These are phyloP conservation scores for Anoura caudifer DNA, from an alignment of 2,113 vertebrate genomes.

Conservation along the genomic window DNA sequence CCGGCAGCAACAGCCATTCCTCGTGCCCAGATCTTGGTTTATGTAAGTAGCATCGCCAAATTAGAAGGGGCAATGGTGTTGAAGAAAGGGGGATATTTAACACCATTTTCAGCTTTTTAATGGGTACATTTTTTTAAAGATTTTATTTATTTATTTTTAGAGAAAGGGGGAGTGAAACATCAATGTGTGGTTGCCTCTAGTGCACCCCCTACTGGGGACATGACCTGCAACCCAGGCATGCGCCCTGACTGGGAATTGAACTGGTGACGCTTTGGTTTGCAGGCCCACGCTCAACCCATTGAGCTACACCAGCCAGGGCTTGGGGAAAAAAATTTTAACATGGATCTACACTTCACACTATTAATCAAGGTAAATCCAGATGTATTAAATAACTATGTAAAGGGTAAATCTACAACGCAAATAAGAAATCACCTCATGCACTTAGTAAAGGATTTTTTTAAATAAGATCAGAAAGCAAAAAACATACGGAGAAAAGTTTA, in stretches of 20 bases:
- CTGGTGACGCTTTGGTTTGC: no score
- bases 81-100: not conserved
- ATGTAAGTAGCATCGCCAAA: not conserved
- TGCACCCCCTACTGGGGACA: no score
- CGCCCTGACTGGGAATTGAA: no score
- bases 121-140: no score
- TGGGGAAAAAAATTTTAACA: not conserved
- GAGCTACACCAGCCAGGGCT: no score
- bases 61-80: not conserved
- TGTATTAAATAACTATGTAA: not conserved
- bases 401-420: not conserved
- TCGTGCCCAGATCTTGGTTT: not conserved
- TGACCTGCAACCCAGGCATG: no score
- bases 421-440: not conserved
- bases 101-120: not conserved
- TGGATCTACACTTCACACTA: not conserved
- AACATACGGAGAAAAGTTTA: not conserved
- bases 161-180: no score
- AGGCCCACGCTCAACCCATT: no score
- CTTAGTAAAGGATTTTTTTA: not conserved
- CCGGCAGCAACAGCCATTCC: not conserved
- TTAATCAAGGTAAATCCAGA: not conserved
- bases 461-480: not conserved
- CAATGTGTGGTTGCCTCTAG: no score
- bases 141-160: no score